These are phyloP conservation scores for Digitonthophagus gazella DNA, from an alignment of 2,888 invertebrate genomes.

Conservation along the genomic window DNA sequence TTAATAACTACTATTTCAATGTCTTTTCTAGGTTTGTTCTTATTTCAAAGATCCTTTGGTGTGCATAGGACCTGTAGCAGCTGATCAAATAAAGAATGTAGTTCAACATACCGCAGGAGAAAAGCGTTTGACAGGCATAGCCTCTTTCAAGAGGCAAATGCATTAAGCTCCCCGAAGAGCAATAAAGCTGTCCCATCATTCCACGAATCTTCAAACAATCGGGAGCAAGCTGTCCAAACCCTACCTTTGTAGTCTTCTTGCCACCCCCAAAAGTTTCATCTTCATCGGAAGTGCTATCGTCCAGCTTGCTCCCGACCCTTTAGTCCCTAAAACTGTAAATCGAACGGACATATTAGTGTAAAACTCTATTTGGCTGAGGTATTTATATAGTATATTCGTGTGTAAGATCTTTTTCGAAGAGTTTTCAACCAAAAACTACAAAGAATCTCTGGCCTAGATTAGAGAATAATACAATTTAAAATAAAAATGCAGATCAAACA, in stretches of 20 bases:
- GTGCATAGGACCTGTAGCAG: conserved; percentile 82
- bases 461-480: conserved; percentile 30
- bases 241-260: neutral
- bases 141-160: conserved; percentile 53
- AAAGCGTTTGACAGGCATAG: conserved; percentile 66
- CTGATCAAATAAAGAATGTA: conserved; percentile 67
- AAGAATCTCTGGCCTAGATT: conserved; percentile 45
- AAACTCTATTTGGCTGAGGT: conserved; percentile 46
- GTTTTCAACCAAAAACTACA: conserved; percentile 35
- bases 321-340: conserved; percentile 20
- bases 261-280: conserved; percentile 2
- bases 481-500: conserved; percentile 33
- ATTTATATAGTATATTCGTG: conserved; percentile 40
- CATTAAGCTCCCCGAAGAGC: conserved; percentile 39
- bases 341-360: conserved; percentile 27
- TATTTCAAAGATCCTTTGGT: conserved; percentile 87
- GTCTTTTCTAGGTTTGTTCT: conserved; percentile 68
- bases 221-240: conserved; percentile 23
- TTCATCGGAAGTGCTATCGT: conserved; percentile 27
- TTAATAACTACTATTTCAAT: too few species aligned
- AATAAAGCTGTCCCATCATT: conserved; percentile 10
- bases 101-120: conserved; percentile 81
- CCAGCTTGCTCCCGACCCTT: conserved; percentile 24
- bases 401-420: conserved; percentile 42
- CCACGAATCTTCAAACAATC: conserved; percentile 19